Base-by-base conservation (phyloP, 1,140 invertebrate species). In the Euschistus heros region DNA sequence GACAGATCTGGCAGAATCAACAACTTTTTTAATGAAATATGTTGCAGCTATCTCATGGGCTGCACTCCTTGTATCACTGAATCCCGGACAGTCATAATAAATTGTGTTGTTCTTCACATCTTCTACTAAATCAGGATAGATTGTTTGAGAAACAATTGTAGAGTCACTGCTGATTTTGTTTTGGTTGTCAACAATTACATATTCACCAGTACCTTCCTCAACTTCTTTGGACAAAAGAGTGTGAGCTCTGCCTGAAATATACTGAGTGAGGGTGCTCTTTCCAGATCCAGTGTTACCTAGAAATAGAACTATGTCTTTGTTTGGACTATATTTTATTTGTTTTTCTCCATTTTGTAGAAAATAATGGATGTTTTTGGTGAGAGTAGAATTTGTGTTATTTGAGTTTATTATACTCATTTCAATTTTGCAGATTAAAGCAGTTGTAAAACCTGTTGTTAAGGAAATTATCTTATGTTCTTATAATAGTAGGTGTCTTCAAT, bases 81-180 rank as follows among this genome's bases (percentile, higher is more conserved):
- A 72, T 18, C 71, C 71, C 2, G 71, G 71, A 30, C 61, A 65
- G 60, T 72, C 71, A 37, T 69, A 70, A 37, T 68, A 67, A 22
- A 33, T 26, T 27, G 24, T 46, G 0, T 57, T 65, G 2, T 44
- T 66, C 13, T 59, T 47, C 2, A 0, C 17, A 42, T 69, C 62
- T 22, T 24, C 24, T 17, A 57, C 5, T 5, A 57, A 26, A 15
- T 57, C 54, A 17, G 54, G 54, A 26, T 65, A 66, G 4, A 69
- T 50, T 20, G 71, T 70, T 30, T 68, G 26, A 17, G 71, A 71
- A 7, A 44, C 46, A 13, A 64, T 57, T 2, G 69, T 68, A 8
- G 63, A 68, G 30, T 26, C 15, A 6, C 44, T 44, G 37, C 62
- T 62, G 18, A 64, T 67, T 15, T 54, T 64, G 17, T 65, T 52